Conservation (phyloP, 2,888 invertebrate genomes). For the Byasa hedistus region DNA sequence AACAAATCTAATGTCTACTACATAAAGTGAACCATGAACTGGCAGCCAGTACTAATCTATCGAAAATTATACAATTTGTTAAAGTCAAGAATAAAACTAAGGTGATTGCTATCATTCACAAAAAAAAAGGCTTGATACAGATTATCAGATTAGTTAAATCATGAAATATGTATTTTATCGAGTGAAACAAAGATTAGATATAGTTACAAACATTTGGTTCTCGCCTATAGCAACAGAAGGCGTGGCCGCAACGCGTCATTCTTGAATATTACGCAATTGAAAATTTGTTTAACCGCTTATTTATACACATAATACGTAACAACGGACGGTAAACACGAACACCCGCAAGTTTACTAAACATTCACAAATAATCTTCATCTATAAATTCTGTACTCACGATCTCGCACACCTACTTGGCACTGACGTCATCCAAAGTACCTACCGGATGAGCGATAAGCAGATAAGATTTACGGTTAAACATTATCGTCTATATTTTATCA, state of each 20-base stretch:
- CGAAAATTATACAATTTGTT: no score
- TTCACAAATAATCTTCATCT: conserved; percentile 14
- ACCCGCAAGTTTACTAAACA: conserved; percentile 20
- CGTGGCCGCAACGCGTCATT: conserved; percentile 65
- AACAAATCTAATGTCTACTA: no score
- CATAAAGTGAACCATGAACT: no score
- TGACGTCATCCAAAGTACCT: conserved; percentile 15
- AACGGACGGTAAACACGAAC: conserved; percentile 15
- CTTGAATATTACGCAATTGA: conserved; percentile 46
- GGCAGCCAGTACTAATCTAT: no score
- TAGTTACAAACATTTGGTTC: conserved; percentile 11
- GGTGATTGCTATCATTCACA: no score
- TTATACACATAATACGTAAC: conserved; percentile 5
- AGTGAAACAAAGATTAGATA: not conserved
- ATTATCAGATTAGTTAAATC: no score
- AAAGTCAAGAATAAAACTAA: no score
- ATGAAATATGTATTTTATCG: not conserved
- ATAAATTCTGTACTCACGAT: conserved; percentile 22
- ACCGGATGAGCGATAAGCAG: conserved; percentile 13
- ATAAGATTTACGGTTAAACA: conserved; percentile 6
- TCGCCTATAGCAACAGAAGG: conserved; percentile 59
- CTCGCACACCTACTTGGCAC: conserved; percentile 15
- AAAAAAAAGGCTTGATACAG: no score
- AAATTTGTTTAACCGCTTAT: conserved; percentile 38
- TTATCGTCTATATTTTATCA: conserved; percentile 1